Conservation (phyloP, 2,888 invertebrate genomes). For the Hirtodrosophila trivittata region DNA sequence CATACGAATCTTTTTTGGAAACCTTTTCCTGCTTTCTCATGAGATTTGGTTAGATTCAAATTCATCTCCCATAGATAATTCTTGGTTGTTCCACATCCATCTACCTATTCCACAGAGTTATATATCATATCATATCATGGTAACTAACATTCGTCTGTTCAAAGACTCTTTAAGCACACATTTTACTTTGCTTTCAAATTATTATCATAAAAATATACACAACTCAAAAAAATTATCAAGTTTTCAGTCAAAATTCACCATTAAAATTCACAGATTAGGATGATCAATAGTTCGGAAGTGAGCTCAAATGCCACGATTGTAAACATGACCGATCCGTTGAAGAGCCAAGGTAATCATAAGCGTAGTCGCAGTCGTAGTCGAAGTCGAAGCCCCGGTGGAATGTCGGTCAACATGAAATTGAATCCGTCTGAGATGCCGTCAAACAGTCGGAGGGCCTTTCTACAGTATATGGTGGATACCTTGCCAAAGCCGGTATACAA, state of each 20-base stretch:
- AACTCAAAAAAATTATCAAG: slow-evolving; percentile 16
- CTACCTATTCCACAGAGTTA: too few relatives aligned
- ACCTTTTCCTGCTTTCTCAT: too few relatives aligned
- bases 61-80: too few relatives aligned
- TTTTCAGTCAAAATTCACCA: slow-evolving; percentile 22
- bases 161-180: too few relatives aligned
- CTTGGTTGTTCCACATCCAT: too few relatives aligned
- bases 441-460: slow-evolving; percentile 49
- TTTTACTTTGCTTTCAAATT: too few relatives aligned
- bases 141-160: too few relatives aligned
- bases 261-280: slow-evolving; percentile 36
- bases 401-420: slow-evolving; percentile 11
- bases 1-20: too few relatives aligned
- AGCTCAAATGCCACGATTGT: slow-evolving; percentile 33
- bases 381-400: slow-evolving; percentile 31
- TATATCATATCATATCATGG: too few relatives aligned
- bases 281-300: slow-evolving; percentile 25
- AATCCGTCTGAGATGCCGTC: slow-evolving; percentile 51
- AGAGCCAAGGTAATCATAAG: slow-evolving; percentile 5
- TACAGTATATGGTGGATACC: slow-evolving; percentile 54
- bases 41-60: too few relatives aligned
- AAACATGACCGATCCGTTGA: not conserved
- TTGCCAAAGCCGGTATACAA: slow-evolving; percentile 47
- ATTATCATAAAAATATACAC: not conserved
- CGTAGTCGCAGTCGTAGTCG: slow-evolving; percentile 17